Base-by-base conservation (phyloP, 2,888 invertebrate species). In the Lasioglossum lativentre region DNA sequence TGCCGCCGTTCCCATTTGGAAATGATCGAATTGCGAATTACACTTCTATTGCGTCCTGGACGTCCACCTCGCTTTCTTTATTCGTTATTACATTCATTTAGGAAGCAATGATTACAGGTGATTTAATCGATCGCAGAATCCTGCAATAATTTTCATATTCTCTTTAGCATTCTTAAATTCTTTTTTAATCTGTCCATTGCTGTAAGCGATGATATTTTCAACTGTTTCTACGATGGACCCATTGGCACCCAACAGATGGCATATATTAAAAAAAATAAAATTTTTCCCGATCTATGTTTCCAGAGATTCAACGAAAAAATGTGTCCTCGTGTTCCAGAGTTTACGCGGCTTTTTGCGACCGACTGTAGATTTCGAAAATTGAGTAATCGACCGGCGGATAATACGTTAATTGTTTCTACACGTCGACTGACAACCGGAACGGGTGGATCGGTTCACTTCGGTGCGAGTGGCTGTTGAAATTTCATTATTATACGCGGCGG, bases 1-100 rank as follows among this genome's bases (percentile, higher is more conserved):
- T 52, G 52, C 38, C n/a, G 16, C 63, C 42, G 47, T 10, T 34
- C 27, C 59, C 74, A 63, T 71, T 27, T 38, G 23, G 52, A 27
- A 52, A 77, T 71, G 78, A 66, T 71, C 42, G 77, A 40, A 66
- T 78, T 82, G 45, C 30, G 75, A 74, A 82, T 78, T 66, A 78
- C 59, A 8, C 75, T 66, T 45, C 75, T 73, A 56, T 72, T 66
- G 83, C 30, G 71, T 16, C 10, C 52, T 16, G 40, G 34, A 16
- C 27, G 27, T 1, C 23, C 52, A n/a, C 52, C n/a, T 10, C 10
- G 23, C 3, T n/a, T 52, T 52, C 52, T n/a, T n/a, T 52, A 1
- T 52, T 45, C 3, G 14, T 42, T 42, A 14, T 42, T 14, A 2
- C 23, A 6, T 52, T 52, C 52, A 3, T 52, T 52, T 1, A 10